A percentile compares a stretch with the other conserved stretches of the same genome.
phyloP scores from a whole-genome alignment of 2,888 invertebrate genomes.

The Mesorhabditis belari region DNA sequence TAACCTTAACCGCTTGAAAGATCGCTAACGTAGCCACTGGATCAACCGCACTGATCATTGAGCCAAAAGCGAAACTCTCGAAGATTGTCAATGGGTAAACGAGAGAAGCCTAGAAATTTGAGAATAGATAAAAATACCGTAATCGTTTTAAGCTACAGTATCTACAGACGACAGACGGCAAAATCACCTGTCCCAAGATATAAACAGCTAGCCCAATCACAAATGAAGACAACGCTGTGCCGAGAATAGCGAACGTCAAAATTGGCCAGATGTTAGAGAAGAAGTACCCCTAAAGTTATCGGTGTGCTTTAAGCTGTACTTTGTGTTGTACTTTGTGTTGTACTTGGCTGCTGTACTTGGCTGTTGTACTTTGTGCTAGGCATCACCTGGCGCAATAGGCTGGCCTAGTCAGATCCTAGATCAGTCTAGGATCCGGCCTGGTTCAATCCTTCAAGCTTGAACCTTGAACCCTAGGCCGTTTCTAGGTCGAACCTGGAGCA shows the following conservation, averaged over 20 bases:
- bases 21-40: constrained; percentile 98
- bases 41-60: constrained; percentile 94
- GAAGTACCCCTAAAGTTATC: constrained; percentile 54
- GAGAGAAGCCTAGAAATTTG: constrained; percentile 57
- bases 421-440: no score
- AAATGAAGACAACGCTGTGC: constrained; percentile 91
- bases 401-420: no score
- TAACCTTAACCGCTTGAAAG: constrained; percentile 67
- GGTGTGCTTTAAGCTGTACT: no score
- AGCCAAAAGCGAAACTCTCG: constrained; percentile 97
- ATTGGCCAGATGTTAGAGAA: constrained; percentile 97
- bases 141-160: constrained; percentile 6
- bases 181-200: constrained; percentile 72
- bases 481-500: no score
- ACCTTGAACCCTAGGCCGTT: no score
- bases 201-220: constrained; percentile 94
- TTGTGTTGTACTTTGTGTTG: no score
- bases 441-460: no score
- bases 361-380: no score
- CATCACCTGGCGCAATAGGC: no score
- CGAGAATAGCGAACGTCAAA: constrained; percentile 90
- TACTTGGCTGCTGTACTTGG: no score
- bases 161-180: constrained; percentile 20
- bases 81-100: constrained; percentile 86
- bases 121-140: background rate